phyloP scores from a whole-genome alignment of 2,113 vertebrate genomes.

The Sturnira hondurensis region DNA sequence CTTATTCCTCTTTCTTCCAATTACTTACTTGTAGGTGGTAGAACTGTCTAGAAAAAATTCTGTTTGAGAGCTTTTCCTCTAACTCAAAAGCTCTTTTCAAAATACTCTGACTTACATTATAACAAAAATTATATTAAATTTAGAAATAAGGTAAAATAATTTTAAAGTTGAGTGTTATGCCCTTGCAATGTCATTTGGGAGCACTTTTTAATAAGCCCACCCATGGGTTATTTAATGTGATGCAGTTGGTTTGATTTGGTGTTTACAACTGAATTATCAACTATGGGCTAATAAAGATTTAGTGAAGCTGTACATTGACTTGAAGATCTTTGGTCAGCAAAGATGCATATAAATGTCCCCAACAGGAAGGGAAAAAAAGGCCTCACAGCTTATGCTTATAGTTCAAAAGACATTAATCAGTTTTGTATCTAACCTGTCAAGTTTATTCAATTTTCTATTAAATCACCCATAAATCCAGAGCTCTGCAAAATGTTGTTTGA shows the following conservation, averaged over 20 bases:
- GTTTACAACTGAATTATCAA: not conserved
- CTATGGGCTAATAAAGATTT: not conserved
- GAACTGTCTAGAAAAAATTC: not conserved
- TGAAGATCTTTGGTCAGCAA: not conserved
- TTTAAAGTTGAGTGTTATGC: not conserved
- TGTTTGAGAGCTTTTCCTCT: not conserved
- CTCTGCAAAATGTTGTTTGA: not conserved
- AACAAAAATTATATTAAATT: not conserved
- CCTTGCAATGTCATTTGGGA: not conserved
- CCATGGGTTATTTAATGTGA: not conserved
- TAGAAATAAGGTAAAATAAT: not conserved
- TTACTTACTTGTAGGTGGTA: not conserved
- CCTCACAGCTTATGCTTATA: not conserved
- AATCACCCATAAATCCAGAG: not conserved
- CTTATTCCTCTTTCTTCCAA: not conserved
- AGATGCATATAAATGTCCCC: not conserved
- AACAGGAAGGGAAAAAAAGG: not conserved
- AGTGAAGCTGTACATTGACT: not conserved
- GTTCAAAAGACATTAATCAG: not conserved
- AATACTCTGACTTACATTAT: not conserved
- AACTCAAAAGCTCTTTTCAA: not conserved
- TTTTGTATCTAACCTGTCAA: not conserved
- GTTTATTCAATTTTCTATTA: not conserved
- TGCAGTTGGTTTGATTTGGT: not conserved
- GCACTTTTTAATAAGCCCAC: not conserved